Conservation (phyloP, 2,888 invertebrate species). For the Latrodectus elegans region DNA sequence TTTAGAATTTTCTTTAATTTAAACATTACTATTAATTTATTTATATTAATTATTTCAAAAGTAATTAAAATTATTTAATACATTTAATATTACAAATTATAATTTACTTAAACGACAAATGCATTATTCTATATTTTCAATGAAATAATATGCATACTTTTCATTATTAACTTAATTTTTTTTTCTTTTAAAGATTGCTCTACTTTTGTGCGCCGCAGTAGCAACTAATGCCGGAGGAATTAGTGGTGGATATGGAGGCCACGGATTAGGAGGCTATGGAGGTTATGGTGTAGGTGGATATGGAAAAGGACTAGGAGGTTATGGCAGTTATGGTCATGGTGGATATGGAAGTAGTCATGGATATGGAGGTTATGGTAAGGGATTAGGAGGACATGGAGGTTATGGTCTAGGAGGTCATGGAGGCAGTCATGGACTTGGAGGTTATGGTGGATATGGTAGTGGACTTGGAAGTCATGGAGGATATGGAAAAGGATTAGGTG, state of each 20-base stretch:
- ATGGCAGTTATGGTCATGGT: slow-evolving; percentile 19
- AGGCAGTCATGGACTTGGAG: slow-evolving; percentile 8
- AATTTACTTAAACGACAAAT: too few relatives aligned
- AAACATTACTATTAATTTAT: too few relatives aligned
- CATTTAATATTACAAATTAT: too few relatives aligned
- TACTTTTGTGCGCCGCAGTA: slow-evolving; percentile 23
- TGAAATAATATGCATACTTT: too few relatives aligned
- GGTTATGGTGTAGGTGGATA: not conserved
- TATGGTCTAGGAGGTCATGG: slow-evolving; percentile 29
- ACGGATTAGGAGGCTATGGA: slow-evolving; percentile 25
- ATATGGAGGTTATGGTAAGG: slow-evolving; percentile 20
- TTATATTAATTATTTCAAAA: too few relatives aligned
- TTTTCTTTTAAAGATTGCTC: slow-evolving; percentile 19
- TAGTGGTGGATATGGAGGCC: slow-evolving; percentile 24
- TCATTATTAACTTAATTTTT: too few relatives aligned
- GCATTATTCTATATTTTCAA: too few relatives aligned
- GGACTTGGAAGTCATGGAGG: slow-evolving; percentile 27
- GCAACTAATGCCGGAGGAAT: slow-evolving; percentile 26
- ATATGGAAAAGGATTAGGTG: slow-evolving; percentile 21
- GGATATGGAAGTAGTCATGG: slow-evolving; percentile 13
- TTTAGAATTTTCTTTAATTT: too few relatives aligned
- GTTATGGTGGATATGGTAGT: slow-evolving; percentile 21
- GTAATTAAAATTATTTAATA: too few relatives aligned
- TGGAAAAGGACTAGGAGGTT: not conserved
- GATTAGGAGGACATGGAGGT: slow-evolving; percentile 17